phyloP scores from a whole-genome alignment of 2,797 vertebrate species.

The Mareca penelope region DNA sequence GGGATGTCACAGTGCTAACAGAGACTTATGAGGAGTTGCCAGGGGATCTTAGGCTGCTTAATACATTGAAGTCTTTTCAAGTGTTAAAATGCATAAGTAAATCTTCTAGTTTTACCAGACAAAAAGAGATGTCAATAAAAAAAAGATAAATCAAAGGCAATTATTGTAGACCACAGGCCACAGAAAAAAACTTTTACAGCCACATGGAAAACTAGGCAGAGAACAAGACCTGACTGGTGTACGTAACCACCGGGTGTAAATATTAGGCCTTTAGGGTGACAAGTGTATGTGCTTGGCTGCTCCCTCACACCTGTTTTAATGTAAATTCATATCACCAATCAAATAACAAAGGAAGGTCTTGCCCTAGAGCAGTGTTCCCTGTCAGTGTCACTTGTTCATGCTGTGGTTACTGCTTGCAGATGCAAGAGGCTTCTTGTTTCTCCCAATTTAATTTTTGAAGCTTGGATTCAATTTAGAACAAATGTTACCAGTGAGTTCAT shows the following conservation, averaged over 20 bases:
- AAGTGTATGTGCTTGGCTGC: background rate
- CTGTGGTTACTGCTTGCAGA: background rate
- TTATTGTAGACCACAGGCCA: background rate
- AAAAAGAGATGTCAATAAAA: background rate
- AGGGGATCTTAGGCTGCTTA: background rate
- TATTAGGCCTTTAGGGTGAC: background rate
- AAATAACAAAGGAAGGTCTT: background rate
- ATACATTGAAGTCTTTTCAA: background rate
- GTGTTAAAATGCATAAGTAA: background rate
- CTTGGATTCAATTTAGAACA: background rate
- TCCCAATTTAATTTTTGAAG: background rate
- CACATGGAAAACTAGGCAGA: background rate
- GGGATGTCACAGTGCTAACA: background rate
- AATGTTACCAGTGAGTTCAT: background rate
- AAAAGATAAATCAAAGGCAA: background rate
- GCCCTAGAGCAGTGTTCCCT: background rate
- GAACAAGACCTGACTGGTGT: background rate
- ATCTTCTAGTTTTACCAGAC: background rate
- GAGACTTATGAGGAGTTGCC: background rate
- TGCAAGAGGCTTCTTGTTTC: background rate
- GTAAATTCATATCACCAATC: background rate
- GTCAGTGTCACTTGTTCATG: background rate
- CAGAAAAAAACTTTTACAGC: background rate
- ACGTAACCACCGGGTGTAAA: background rate
- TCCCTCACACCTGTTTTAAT: background rate